Evolutionary conservation across 2,113 vertebrate genomes (phyloP), one percentile per base, ranked within the genome.

Genomic region (Engraulis encrasicolus): DNA sequence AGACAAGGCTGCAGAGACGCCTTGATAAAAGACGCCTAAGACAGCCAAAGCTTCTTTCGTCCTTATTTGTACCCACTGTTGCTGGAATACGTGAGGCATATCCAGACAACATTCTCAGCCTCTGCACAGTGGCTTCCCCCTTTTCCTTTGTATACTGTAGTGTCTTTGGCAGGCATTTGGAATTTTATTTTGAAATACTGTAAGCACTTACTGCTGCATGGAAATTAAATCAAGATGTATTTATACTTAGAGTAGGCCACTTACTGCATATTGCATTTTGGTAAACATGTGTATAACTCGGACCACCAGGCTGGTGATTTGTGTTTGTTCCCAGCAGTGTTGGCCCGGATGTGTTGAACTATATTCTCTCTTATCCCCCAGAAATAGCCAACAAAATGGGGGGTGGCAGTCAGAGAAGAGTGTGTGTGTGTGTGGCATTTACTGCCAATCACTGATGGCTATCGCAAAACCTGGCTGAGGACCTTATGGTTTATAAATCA

Each of bases 401-500:
- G 66, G 12, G 40, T 9, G 40, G 40, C 4, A 45, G 40, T 45
- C 9, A 9, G 40, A 9, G 40, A 5, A 9, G 40, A 9, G 40
- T 45, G 40, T 45, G 40, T 3, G 40, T 3, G 40, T 45, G 40
- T 3, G 40, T 3, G 40, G 40, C 9, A 9, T 45, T 3, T 45
- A 5, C 58, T 23, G 6, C 58, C 58, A n/a, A 66, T 66, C 66
- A 74, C 66, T 3, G 23, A 14, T 74, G 31, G 27, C 27, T 31
- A 66, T 74, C 58, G 27, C 14, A 71, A 71, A 71, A 34, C 61
- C 17, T 71, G 61, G 23, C 27, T 71, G 23, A 3, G 27, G 61
- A 71, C 14, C n/a, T 66, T 66, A 12, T 66, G 58, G n/a, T 88
- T 81, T 88, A 91, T 92, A 91, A 92, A 94, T 92, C 90, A 91